Evolutionary conservation across 2,113 vertebrate genomes (phyloP).

Genomic region (Hemibagrus wyckioides): DNA sequence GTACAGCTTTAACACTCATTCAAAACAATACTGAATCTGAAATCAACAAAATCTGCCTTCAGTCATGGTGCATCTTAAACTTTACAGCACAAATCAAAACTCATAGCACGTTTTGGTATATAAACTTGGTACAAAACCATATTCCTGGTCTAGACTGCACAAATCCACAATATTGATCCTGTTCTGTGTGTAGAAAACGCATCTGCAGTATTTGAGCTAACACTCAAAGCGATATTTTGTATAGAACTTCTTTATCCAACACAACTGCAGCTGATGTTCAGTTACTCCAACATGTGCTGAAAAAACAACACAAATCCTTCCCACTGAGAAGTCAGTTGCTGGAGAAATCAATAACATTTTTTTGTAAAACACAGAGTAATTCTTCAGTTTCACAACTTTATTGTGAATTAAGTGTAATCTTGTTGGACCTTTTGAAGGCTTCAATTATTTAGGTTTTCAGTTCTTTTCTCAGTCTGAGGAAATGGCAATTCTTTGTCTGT

Average conservation of each 20-base stretch:
- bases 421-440: neutral
- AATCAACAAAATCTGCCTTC: neutral
- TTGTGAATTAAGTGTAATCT: too few relatives aligned
- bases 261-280: neutral
- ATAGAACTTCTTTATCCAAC: neutral
- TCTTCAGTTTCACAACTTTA: neutral
- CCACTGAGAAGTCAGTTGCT: too few relatives aligned
- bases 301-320: neutral
- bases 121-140: neutral
- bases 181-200: neutral
- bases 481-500: neutral
- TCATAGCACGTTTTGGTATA: neutral
- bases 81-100: neutral
- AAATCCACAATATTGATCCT: neutral
- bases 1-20: neutral
- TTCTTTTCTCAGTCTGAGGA: neutral
- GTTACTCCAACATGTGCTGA: neutral
- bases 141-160: neutral
- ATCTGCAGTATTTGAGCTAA: neutral
- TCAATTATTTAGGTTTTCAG: neutral
- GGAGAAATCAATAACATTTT: too few relatives aligned
- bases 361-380: neutral
- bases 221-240: neutral
- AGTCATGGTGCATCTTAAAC: neutral
- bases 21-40: neutral